Base-by-base conservation (phyloP, 1,140 invertebrate species). In the Halictus rubicundus region DNA sequence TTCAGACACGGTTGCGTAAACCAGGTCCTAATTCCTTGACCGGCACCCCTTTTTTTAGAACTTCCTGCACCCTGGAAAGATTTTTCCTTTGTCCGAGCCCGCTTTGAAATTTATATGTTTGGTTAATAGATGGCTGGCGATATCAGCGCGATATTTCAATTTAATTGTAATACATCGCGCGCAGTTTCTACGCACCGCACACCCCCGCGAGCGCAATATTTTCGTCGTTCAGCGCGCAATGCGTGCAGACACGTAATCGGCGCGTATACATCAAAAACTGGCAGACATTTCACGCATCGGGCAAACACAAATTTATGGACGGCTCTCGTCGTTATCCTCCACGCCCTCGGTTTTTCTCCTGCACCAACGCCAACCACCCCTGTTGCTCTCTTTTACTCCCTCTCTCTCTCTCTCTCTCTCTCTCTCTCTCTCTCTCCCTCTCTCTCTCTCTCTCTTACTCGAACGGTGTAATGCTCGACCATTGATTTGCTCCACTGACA, bases 401-500 rank as follows among this genome's bases (percentile, higher is more conserved):
- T 52, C 60, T 39, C 49, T 21, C 23, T 19, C 25, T n/a, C 16
- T 5, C 46, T n/a, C 60, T 32, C 3, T 32, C 32, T 32, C 3
- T 32, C 32, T 32, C 3, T 32, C 32, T 32, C 1, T 32, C 27
- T 32, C 1, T 32, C 32, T 32, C 32, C n/a, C n/a, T n/a, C n/a
- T n/a, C n/a, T n/a, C n/a, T n/a, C n/a, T n/a, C n/a, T n/a, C n/a
- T n/a, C n/a, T n/a, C n/a, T n/a, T n/a, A n/a, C 52, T 61, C 32
- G 66, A 46, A 46, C 42, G 42, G 83, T 78, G 63, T 80, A 83
- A 79, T 54, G 46, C 21, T 19, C 25, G 27, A 2, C 27, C 72
- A 84, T 84, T 54, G 83, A 84, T 84, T 80, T 72, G 82, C 54
- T 80, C 83, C 82, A 71, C n/a, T 84, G 82, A 72, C 82, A 80